Evolutionary conservation across 2,113 vertebrate species (phyloP).

Genomic region (Coryphaenoides rupestris): DNA sequence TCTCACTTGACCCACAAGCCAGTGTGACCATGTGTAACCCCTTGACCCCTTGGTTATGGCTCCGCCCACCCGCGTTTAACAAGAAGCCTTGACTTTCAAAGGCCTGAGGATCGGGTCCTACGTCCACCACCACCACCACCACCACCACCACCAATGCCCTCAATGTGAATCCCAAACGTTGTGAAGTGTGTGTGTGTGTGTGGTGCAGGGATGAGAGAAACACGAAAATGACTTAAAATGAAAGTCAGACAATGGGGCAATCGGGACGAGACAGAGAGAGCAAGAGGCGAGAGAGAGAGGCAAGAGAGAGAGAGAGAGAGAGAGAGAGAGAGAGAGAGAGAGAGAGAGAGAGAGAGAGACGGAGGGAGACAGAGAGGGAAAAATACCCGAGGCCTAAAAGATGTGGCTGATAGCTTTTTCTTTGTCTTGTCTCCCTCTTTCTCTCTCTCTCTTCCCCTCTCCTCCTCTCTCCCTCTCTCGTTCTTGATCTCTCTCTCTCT

Average conservation of each 20-base stretch:
- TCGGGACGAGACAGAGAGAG: too few species aligned
- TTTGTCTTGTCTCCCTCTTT: too few species aligned
- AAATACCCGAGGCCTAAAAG: conserved; percentile 6
- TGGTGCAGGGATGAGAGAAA: not conserved
- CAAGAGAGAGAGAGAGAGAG: conserved; percentile 17
- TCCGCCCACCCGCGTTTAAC: too few species aligned
- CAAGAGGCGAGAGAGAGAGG: too few species aligned
- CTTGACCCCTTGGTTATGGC: too few species aligned
- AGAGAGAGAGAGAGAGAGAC: conserved; percentile 13
- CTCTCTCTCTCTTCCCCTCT: conserved; percentile 1
- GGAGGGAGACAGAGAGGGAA: not conserved
- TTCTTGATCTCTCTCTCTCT: conserved; percentile 46
- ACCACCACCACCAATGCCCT: too few species aligned
- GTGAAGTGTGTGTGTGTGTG: not conserved
- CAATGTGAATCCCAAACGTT: too few species aligned
- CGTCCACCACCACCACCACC: too few species aligned
- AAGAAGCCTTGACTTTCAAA: too few species aligned
- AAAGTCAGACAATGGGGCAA: conserved; percentile 17
- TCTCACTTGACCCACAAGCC: too few species aligned
- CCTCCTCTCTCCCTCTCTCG: conserved; percentile 40
- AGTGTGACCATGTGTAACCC: too few species aligned
- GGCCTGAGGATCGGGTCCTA: too few species aligned
- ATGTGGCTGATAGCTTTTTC: conserved; percentile 14
- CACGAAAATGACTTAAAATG: conserved; percentile 21
- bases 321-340: conserved; percentile 17